A percentile compares a stretch with the other conserved stretches of the same genome.
Evolutionary conservation across 2,888 invertebrate genomes (phyloP).

Genomic region (Leucophenga maculata): DNA sequence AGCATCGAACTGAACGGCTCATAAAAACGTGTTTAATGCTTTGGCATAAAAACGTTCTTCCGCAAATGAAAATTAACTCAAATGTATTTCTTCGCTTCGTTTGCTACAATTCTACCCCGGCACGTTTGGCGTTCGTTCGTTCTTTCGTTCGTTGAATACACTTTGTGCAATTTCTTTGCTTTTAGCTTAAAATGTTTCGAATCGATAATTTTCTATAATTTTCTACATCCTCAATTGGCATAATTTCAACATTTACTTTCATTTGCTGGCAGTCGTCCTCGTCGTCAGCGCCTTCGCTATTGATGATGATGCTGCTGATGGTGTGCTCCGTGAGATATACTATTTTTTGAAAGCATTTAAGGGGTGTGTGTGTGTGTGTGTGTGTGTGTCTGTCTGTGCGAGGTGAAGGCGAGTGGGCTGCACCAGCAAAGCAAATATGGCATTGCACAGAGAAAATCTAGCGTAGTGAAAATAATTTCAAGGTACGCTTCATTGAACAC

Average conservation of each 20-base stretch:
- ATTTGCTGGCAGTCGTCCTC: conserved; percentile 10
- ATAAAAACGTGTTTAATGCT: conserved; percentile 22
- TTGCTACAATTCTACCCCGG: background rate
- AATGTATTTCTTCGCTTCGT: conserved; percentile 6
- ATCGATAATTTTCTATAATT: conserved; percentile 44
- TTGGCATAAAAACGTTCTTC: conserved; percentile 20
- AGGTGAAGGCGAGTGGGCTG: background rate
- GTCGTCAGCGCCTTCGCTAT: background rate
- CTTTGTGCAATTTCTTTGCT: conserved; percentile 23
- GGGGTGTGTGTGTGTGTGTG: background rate
- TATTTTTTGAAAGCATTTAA: no score
- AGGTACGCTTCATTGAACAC: conserved; percentile 28
- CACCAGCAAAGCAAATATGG: background rate
- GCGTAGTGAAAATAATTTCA: conserved; percentile 24
- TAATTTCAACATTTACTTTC: conserved; percentile 45
- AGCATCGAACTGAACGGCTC: background rate
- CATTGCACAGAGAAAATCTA: background rate
- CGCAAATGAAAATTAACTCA: conserved; percentile 24
- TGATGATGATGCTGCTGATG: background rate
- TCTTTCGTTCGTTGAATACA: background rate
- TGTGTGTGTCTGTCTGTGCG: no score
- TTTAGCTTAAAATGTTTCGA: conserved; percentile 29
- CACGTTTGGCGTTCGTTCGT: background rate
- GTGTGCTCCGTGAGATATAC: no score
- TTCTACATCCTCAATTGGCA: conserved; percentile 53